These are phyloP conservation scores for Podiceps cristatus DNA, from an alignment of 2,113 vertebrate genomes.

Conservation along the genomic window DNA sequence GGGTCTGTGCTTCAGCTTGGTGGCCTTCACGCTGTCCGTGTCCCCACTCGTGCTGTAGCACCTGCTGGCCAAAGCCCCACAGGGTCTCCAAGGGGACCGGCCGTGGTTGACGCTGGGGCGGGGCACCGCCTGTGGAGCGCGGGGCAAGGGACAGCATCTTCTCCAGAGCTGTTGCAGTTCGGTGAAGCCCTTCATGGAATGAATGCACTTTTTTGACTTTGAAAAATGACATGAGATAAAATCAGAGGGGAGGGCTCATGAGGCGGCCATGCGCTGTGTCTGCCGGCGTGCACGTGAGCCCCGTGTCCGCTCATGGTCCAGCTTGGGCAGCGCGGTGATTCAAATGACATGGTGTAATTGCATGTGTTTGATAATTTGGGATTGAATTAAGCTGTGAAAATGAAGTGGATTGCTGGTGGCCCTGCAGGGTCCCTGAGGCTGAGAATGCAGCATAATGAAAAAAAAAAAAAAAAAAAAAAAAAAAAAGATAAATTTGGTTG, in stretches of 20 bases:
- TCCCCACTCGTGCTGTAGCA: fast-evolving
- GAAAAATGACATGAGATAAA: neutral
- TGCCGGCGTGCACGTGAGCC: fast-evolving
- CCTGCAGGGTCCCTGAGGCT: neutral
- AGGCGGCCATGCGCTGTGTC: fast-evolving
- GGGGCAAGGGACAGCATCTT: neutral
- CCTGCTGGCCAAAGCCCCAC: neutral
- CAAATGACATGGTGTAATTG: neutral
- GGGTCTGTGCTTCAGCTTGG: neutral
- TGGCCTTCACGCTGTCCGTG: neutral
- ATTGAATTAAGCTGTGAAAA: slow-evolving; percentile 13
- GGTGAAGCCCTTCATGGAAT: neutral
- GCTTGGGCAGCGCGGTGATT: neutral
- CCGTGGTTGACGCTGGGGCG: fast-evolving
- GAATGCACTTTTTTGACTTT: neutral
- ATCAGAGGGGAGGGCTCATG: neutral
- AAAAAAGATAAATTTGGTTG: too few relatives aligned
- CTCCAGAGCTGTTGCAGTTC: neutral
- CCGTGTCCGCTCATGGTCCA: fast-evolving
- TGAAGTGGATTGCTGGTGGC: neutral
- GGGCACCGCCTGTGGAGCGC: fast-evolving
- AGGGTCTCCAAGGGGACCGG: neutral
- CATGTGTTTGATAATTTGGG: neutral
- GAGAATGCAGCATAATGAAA: neutral
- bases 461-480: neutral